These are phyloP conservation scores for Drosophila cardini DNA, from an alignment of 1,140 invertebrate genomes.

Conservation along the genomic window DNA sequence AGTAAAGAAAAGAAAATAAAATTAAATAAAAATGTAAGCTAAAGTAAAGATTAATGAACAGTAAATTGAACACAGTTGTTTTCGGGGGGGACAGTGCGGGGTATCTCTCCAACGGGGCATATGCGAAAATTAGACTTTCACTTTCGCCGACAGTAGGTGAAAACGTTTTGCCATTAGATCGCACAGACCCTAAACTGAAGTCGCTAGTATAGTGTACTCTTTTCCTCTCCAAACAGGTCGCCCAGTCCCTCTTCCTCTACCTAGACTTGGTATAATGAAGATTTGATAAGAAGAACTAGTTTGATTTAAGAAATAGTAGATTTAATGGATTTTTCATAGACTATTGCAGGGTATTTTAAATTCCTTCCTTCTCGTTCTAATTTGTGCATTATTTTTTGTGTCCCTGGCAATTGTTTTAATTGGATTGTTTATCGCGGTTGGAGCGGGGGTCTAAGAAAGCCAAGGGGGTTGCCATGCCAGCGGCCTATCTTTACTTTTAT, in stretches of 20 bases:
- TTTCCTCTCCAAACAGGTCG: too few species aligned
- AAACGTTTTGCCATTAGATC: constrained; percentile 35
- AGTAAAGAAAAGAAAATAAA: constrained; percentile 28
- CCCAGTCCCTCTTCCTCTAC: too few species aligned
- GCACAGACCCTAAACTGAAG: constrained; percentile 19
- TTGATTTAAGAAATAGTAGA: too few species aligned
- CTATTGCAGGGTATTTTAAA: too few species aligned
- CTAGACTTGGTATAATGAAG: too few species aligned
- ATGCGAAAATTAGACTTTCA: constrained; percentile 65
- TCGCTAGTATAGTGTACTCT: background rate
- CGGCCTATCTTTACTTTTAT: constrained; percentile 60
- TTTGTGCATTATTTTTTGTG: too few species aligned
- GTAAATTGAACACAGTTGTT: constrained; percentile 58
- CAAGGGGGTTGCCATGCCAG: constrained; percentile 53
- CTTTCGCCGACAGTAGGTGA: constrained; percentile 43
- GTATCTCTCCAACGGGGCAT: constrained; percentile 29
- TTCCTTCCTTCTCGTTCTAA: too few species aligned
- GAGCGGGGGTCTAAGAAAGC: background rate
- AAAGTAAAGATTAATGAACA: constrained; percentile 70
- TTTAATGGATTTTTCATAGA: too few species aligned
- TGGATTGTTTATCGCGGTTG: constrained; percentile 69
- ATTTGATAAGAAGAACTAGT: too few species aligned
- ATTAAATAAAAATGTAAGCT: constrained; percentile 35
- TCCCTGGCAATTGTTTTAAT: constrained; percentile 79
- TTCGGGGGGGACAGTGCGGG: background rate